Conservation (phyloP, 2,797 vertebrate species). For the Gadopsis marmoratus region DNA sequence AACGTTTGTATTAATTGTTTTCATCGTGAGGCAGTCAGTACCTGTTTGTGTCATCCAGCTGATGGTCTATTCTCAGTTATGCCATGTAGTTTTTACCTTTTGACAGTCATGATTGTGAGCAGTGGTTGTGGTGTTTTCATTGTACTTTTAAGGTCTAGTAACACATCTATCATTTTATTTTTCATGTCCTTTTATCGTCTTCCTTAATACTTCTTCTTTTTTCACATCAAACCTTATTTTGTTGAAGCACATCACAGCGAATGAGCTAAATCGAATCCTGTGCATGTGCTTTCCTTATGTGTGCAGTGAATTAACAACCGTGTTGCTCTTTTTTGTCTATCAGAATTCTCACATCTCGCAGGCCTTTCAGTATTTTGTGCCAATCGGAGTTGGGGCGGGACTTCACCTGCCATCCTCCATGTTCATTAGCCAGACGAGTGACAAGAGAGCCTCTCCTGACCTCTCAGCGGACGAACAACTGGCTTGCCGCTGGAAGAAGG, state of each 20-base stretch:
- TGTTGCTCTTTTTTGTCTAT: slow-evolving; percentile 13
- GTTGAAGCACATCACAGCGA: not conserved
- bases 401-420: slow-evolving; percentile 91
- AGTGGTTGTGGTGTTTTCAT: not conserved
- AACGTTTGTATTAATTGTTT: not conserved
- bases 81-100: not conserved
- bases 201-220: not conserved
- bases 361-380: slow-evolving; percentile 94
- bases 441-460: slow-evolving; percentile 91
- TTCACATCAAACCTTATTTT: not conserved
- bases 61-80: slow-evolving; percentile 2
- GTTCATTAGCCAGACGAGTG: slow-evolving; percentile 88
- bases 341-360: slow-evolving; percentile 91
- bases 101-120: not conserved
- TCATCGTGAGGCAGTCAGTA: not conserved
- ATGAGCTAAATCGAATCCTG: not conserved
- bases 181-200: not conserved
- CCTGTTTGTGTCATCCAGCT: slow-evolving; percentile 2
- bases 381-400: slow-evolving; percentile 88
- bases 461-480: slow-evolving; percentile 93
- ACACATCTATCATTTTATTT: not conserved
- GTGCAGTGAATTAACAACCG: not conserved
- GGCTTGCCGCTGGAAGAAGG: slow-evolving; percentile 95
- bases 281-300: not conserved
- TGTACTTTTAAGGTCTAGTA: not conserved